A percentile compares a stretch with the other conserved stretches of the same genome.
These are phyloP conservation scores for Bradypus variegatus DNA, from an alignment of 2,797 vertebrate genomes.

Conservation along the genomic window DNA sequence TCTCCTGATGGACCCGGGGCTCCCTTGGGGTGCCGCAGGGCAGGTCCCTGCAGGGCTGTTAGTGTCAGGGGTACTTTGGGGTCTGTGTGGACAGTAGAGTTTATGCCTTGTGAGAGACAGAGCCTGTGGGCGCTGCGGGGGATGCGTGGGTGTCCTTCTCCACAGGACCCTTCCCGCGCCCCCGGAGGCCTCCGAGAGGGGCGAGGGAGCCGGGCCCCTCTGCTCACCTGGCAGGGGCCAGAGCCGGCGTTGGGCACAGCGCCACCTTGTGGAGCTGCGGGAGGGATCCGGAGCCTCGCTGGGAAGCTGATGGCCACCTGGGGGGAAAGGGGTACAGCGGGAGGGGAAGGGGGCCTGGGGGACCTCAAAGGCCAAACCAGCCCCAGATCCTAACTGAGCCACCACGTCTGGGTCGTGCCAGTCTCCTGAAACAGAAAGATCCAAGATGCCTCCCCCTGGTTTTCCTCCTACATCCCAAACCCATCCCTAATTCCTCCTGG, in stretches of 20 bases:
- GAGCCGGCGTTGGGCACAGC: conserved; percentile 5
- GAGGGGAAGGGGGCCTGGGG: no score
- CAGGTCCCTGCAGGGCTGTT: background rate
- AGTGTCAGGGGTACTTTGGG: background rate
- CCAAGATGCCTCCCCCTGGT: background rate
- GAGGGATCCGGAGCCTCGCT: background rate
- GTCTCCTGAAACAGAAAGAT: background rate
- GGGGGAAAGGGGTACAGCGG: background rate
- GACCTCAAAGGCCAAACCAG: background rate
- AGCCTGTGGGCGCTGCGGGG: background rate
- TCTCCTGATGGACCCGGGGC: background rate
- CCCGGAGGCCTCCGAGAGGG: no score
- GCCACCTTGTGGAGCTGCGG: conserved; percentile 38
- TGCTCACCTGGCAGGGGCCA: background rate
- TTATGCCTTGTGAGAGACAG: background rate
- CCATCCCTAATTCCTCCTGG: background rate
- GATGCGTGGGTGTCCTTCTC: background rate
- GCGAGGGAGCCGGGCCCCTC: fast-evolving
- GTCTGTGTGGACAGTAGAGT: background rate
- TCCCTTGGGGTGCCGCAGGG: background rate
- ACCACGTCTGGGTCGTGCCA: background rate
- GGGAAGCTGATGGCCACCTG: no score
- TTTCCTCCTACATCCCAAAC: background rate
- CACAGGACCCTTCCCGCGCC: background rate
- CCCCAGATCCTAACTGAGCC: background rate